Base-by-base conservation (phyloP, 1,140 invertebrate species). In the Drosophila carrolli region DNA sequence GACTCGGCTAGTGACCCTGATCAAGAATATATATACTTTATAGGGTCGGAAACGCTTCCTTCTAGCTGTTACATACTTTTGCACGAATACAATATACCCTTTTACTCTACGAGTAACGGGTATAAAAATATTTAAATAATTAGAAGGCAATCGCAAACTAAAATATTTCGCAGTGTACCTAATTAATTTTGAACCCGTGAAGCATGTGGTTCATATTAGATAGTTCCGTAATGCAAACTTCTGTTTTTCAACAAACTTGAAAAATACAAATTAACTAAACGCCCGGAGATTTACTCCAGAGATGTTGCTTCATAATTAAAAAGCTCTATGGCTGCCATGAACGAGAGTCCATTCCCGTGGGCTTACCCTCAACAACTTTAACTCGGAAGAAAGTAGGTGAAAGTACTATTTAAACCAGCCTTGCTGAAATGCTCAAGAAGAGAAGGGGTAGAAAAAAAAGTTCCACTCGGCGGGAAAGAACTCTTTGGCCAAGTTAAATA, bases 351-450 rank as follows among this genome's bases (percentile, higher is more conserved):
- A 58, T 58, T 58, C 66, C 66, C 67, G 29, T 9, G 68, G 66
- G 67, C 19, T 14, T 9, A n/a, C 60, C 63, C 77, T 84, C 72
- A 71, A 71, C 82, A 81, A 75, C 79, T 85, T 70, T 37, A 71
- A 70, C 81, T 58, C 14, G 35, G 55, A 57, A 76, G 62, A 80
- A 86, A 78, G 82, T 74, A 79, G 82, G 84, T 78, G 74, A 81
- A 72, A 88, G 72, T 77, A 79, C 83, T 88, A 74, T 83, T 89
- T 88, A 88, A 88, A 73, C 78, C 79, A 88, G 68, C 68, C 59
- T 53, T 38, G 76, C 78, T 56, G 75, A 83, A 80, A 54, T 78
- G 46, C 44, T 73, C 11, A 68, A 51, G 47, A 75, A 70, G 50
- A 13, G 50, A 29, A 16, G 51, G 43, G 7, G 14, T 29, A 19